Evolutionary conservation across 1,140 invertebrate species (phyloP).

Genomic region (Conus betulinus): DNA sequence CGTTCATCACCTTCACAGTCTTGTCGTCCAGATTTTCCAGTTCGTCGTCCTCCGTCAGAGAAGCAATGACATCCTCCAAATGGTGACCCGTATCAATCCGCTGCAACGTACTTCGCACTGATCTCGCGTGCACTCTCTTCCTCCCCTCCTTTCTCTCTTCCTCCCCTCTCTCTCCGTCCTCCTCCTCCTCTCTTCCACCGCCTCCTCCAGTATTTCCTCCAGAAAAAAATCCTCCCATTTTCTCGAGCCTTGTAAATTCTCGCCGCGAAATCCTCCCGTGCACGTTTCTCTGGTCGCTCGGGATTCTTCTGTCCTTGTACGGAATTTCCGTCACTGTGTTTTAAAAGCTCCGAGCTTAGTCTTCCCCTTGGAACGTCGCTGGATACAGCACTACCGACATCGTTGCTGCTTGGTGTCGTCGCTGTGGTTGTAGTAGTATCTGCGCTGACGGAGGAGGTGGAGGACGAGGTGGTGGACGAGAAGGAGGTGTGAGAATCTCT

Average conservation of each 20-base stretch:
- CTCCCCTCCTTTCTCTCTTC: background rate
- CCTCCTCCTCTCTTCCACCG: background rate
- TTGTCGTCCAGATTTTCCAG: constrained; percentile 6
- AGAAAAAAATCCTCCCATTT: background rate
- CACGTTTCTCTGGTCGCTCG: background rate
- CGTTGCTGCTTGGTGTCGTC: background rate
- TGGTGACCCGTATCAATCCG: constrained; percentile 18
- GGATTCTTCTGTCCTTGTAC: background rate
- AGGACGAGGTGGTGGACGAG: background rate
- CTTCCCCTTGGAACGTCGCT: background rate
- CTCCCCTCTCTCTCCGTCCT: background rate
- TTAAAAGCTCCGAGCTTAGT: background rate
- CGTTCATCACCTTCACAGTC: constrained; percentile 8
- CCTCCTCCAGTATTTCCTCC: too few relatives aligned
- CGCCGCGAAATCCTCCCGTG: background rate
- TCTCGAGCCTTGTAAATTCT: background rate
- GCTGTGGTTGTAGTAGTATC: background rate
- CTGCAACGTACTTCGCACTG: background rate
- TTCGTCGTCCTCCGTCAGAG: constrained; percentile 6
- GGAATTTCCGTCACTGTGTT: background rate
- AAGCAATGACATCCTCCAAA: constrained; percentile 30
- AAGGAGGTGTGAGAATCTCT: background rate
- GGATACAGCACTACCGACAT: background rate
- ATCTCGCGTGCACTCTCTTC: background rate
- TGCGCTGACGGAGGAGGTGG: background rate